Percentiles rank a stretch among this genome's conserved stretches.
Conservation (phyloP, 1,140 invertebrate species). For the Calosoma granatense region DNA sequence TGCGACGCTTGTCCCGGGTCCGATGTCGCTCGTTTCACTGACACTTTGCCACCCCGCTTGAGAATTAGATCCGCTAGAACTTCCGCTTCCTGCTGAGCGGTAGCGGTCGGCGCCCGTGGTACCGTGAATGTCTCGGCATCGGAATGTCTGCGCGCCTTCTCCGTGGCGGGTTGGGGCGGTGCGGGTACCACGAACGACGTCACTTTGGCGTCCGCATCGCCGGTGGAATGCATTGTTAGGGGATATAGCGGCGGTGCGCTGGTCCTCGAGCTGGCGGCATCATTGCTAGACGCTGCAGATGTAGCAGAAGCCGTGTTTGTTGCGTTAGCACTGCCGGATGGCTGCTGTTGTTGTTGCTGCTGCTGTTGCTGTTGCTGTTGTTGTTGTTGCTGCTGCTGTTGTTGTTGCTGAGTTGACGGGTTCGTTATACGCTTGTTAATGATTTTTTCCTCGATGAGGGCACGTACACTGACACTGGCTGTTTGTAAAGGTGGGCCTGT, state of each 20-base stretch:
- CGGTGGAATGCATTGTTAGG: slow-evolving; percentile 38
- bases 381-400: slow-evolving; percentile 12
- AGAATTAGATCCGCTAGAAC: slow-evolving; percentile 43
- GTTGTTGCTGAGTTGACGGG: slow-evolving; percentile 26
- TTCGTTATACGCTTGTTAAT: slow-evolving; percentile 66
- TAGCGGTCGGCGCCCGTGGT: slow-evolving; percentile 40
- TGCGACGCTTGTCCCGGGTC: slow-evolving; percentile 52
- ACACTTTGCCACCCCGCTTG: slow-evolving; percentile 58
- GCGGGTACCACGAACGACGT: slow-evolving; percentile 52
- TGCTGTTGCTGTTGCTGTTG: slow-evolving; percentile 10
- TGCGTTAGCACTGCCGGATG: slow-evolving; percentile 24
- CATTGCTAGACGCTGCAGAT: slow-evolving; percentile 33
- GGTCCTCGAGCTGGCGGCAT: slow-evolving; percentile 35
- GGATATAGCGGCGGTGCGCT: slow-evolving; percentile 38
- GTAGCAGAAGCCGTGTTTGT: slow-evolving; percentile 34
- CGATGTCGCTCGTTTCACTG: slow-evolving; percentile 48
- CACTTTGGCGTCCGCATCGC: slow-evolving; percentile 35
- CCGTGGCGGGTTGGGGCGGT: slow-evolving; percentile 40
- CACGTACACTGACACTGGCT: slow-evolving; percentile 74
- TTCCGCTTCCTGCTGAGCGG: slow-evolving; percentile 44
- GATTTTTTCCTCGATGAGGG: slow-evolving; percentile 85
- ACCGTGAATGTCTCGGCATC: slow-evolving; percentile 52
- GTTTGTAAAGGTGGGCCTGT: slow-evolving; percentile 74
- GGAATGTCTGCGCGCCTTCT: slow-evolving; percentile 49
- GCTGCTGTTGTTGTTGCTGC: slow-evolving; percentile 5